A percentile compares a stretch with the other conserved stretches of the same genome.
Evolutionary conservation across 2,888 invertebrate genomes (phyloP).

Genomic region (Melipona beecheii): DNA sequence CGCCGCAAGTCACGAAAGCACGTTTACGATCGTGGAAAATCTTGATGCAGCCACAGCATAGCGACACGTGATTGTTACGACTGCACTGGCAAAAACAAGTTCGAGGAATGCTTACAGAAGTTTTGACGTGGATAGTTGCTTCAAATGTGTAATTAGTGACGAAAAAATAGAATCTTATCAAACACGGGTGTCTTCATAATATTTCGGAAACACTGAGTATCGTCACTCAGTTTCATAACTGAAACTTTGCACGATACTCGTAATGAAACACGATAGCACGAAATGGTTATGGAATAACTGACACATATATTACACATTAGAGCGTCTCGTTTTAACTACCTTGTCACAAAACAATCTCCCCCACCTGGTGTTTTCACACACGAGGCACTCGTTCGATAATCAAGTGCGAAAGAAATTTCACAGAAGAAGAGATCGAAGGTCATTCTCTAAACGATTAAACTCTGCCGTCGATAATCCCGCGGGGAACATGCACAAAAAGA

Average conservation of each 20-base stretch:
- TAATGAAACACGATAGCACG: not conserved
- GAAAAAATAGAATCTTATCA: too few species aligned
- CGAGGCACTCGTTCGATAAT: not conserved
- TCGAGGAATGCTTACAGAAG: too few species aligned
- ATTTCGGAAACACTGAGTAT: too few species aligned
- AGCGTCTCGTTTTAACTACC: not conserved
- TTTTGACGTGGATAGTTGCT: too few species aligned
- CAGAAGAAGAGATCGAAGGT: not conserved
- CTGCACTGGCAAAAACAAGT: too few species aligned
- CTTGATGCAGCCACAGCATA: not conserved
- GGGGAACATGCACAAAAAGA: not conserved
- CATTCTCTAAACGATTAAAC: not conserved
- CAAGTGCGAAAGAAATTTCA: not conserved
- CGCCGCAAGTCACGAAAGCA: not conserved
- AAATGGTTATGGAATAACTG: not conserved
- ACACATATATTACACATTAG: not conserved
- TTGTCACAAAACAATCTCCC: not conserved
- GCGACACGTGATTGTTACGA: too few species aligned
- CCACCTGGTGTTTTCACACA: not conserved
- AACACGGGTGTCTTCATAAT: too few species aligned
- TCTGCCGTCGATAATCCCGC: not conserved
- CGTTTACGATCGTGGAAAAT: not conserved
- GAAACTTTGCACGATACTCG: not conserved
- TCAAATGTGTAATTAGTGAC: too few species aligned
- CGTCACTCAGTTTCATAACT: too few species aligned